Percentiles rank a stretch among this genome's conserved stretches.
Conservation (phyloP, 2,888 invertebrate genomes). For the Helobdella robusta region DNA sequence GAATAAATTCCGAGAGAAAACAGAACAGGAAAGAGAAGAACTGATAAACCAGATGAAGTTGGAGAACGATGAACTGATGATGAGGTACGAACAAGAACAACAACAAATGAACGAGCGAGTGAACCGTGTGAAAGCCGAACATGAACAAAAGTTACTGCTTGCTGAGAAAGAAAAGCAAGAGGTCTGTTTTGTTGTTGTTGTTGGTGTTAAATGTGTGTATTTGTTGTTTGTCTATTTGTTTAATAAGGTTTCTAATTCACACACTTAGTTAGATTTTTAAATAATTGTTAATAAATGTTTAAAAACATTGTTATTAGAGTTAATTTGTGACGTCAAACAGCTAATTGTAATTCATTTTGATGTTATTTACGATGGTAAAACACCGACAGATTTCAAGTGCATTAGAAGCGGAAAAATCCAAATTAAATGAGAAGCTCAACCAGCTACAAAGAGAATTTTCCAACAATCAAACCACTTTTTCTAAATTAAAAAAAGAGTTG, state of each 20-base stretch:
- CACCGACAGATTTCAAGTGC: not conserved
- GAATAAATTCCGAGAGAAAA: no score
- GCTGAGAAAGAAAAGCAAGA: conserved; percentile 23
- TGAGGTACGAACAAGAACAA: not conserved
- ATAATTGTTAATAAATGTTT: no score
- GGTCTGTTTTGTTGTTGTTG: not conserved
- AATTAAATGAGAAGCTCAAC: conserved; percentile 10
- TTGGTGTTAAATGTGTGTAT: not conserved
- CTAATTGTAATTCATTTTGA: not conserved
- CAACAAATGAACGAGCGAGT: conserved; percentile 18
- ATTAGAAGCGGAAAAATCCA: conserved; percentile 10
- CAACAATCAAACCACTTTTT: not conserved
- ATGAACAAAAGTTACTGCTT: not conserved
- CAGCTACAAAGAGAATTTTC: conserved; percentile 7
- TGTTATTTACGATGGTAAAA: not conserved
- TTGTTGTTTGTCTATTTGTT: not conserved
- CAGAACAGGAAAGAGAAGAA: no score
- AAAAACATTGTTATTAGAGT: no score
- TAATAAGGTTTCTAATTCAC: no score
- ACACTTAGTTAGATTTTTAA: no score
- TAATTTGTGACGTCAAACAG: no score
- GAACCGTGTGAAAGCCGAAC: not conserved
- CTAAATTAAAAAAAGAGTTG: conserved; percentile 2
- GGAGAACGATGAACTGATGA: not conserved
- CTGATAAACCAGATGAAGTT: conserved; percentile 5